Evolutionary conservation across 2,888 invertebrate species (phyloP).

Genomic region (Epiblema foenella): DNA sequence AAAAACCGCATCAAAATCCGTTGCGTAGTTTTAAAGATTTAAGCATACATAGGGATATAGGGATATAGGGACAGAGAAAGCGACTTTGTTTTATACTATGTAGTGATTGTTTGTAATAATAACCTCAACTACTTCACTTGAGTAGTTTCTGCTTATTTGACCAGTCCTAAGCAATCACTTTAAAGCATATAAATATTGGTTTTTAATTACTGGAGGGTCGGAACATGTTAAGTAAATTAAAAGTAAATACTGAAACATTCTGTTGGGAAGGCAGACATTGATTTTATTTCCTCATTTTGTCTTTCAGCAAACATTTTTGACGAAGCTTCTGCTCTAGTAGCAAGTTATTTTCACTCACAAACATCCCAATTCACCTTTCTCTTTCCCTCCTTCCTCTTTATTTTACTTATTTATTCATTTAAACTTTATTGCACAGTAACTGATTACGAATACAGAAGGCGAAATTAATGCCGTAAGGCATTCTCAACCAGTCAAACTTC

Average conservation of each 20-base stretch:
- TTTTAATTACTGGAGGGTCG: slow-evolving; percentile 32
- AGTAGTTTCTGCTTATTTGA: slow-evolving; percentile 18
- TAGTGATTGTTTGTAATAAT: too few species aligned
- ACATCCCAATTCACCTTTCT: background rate
- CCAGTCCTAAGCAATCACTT: slow-evolving; percentile 40
- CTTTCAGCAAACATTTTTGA: background rate
- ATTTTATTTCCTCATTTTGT: background rate
- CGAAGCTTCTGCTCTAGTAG: background rate
- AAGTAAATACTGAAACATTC: slow-evolving; percentile 9
- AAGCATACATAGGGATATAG: too few species aligned
- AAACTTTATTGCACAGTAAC: too few species aligned
- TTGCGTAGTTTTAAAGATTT: too few species aligned
- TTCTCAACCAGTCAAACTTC: too few species aligned
- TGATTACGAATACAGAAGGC: too few species aligned
- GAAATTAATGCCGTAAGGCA: too few species aligned
- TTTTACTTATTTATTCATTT: too few species aligned
- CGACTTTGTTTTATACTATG: too few species aligned
- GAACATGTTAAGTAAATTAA: slow-evolving; percentile 16
- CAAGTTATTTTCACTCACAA: background rate
- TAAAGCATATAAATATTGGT: slow-evolving; percentile 34
- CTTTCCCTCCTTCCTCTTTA: background rate
- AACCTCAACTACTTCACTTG: slow-evolving; percentile 2
- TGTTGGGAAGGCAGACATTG: background rate
- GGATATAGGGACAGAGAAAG: too few species aligned
- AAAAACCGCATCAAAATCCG: too few species aligned